Evolutionary conservation across 2,113 vertebrate genomes (phyloP), one percentile per base, ranked within the genome.

Genomic region (Dipodomys spectabilis): DNA sequence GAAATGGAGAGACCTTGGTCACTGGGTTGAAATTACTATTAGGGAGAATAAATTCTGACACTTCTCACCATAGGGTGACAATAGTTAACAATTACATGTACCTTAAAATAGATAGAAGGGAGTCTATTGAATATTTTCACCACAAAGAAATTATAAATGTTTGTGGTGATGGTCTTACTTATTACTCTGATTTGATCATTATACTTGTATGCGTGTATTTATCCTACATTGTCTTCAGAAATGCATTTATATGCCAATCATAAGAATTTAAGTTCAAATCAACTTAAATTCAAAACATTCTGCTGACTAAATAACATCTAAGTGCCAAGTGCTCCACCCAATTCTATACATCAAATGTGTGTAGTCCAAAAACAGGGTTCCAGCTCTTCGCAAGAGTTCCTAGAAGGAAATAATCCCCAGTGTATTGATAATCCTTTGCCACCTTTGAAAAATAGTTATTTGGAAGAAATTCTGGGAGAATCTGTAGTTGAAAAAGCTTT

Each of bases 361-460:
- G 11, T 2, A 9, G 25, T 82, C 7, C 30, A 39, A 4, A 53
- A 69, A 11, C 15, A 3, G 25, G 49, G 49, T 23, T 27, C 39
- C 39, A 39, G 39, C 39, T 39, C 39, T 39, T 39, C 5, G 5
- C 39, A 39, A 39, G 39, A 39, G 3, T 39, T 39, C 65, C 25
- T 28, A 27, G 65, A 9, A 9, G 65, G 28, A 20, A 67, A 12
- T 67, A 23, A 67, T 23, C 28, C 7, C 65, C 7, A 82, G 20
- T 67, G 6, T 74, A 35, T 44, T 20, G 69, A 7, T 57, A 75
- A 27, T 28, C 2, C 27, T 28, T 7, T 30, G 18, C 22, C 13
- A 39, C 69, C 32, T 78, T 86, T 82, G 49, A 91, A 78, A 74
- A 86, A 85, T 27, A 45, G 25, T 86, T 30, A 69, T 79, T 65